A percentile compares a stretch with the other conserved stretches of the same genome.
Evolutionary conservation across 2,797 vertebrate genomes (phyloP).

Genomic region (Tapera naevia): DNA sequence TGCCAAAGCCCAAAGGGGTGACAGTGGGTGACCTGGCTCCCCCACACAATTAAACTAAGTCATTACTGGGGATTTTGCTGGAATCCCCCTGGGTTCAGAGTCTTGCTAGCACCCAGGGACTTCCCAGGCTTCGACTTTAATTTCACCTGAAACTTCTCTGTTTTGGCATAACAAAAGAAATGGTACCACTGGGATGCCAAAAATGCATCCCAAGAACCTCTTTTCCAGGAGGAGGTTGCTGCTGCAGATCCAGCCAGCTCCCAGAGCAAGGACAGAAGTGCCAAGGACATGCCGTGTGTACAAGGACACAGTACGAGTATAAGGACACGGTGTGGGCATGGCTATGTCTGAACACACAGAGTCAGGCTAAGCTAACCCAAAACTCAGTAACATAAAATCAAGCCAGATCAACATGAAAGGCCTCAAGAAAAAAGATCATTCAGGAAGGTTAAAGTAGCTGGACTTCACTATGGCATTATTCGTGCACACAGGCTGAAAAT

Average conservation of each 20-base stretch:
- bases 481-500: neutral
- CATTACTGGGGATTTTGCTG: neutral
- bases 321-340: rapidly evolving
- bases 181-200: neutral
- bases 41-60: neutral
- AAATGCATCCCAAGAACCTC: neutral
- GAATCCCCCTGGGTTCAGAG: neutral
- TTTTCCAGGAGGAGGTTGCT: neutral
- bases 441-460: neutral
- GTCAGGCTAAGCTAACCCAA: neutral
- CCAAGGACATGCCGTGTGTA: neutral
- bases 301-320: rapidly evolving
- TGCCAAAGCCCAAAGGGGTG: neutral
- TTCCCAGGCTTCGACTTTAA: neutral
- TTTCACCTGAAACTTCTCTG: neutral
- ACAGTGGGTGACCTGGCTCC: neutral
- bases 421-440: neutral
- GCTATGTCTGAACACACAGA: neutral
- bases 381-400: neutral
- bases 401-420: neutral
- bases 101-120: rapidly evolving
- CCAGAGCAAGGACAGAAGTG: neutral
- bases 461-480: neutral
- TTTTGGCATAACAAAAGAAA: neutral
- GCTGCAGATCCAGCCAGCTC: neutral